Evolutionary conservation across 92 coral and sea anemone species (phyloP), one percentile per base, ranked within the genome.

Genomic region (Epizoanthus scotinus): DNA sequence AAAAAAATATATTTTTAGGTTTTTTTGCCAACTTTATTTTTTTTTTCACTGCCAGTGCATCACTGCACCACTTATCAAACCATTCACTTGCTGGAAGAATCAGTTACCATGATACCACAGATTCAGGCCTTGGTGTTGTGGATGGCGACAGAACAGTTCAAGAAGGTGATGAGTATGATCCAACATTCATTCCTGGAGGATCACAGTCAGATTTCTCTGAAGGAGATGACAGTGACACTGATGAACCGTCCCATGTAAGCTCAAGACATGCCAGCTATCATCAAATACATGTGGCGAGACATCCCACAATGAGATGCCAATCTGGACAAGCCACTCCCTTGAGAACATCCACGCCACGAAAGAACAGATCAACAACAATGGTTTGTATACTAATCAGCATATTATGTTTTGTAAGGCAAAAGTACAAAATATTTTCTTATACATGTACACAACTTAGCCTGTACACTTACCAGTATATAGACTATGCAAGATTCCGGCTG

Each of bases 291-390:
- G 40, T 0, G 14, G 26, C n/a, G n/a, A n/a, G 28, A 75, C 38
- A 67, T 21, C 67, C 80, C 3, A 31, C 24, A 21, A 24, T 20
- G 8, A 50, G 25, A 49, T 15, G 12, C 0, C 60, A 26, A 5
- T 14, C 80, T 8, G 25, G 44, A n/a, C 54, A 20, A 8, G 61
- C 83, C 20, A 65, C 70, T 1, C 84, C 83, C 5, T 64, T 80
- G 50, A 55, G 60, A 28, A 86, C 83, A 55, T 53, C 83, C 63
- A 75, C 81, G 38, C 81, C 81, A 58, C 59, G 81, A 22, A 75
- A 75, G 36, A 60, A 59, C 29, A 22, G 68, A 52, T 20, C 70
- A 80, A 21, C 63, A 71, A 29, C 64, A 79, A 19, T 38, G 88
- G 91, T 88, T 18, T 20, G 91, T 86, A 8, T 14, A 21, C 40